Conservation (phyloP, 2,888 invertebrate genomes). For the Thalpophila matura region DNA sequence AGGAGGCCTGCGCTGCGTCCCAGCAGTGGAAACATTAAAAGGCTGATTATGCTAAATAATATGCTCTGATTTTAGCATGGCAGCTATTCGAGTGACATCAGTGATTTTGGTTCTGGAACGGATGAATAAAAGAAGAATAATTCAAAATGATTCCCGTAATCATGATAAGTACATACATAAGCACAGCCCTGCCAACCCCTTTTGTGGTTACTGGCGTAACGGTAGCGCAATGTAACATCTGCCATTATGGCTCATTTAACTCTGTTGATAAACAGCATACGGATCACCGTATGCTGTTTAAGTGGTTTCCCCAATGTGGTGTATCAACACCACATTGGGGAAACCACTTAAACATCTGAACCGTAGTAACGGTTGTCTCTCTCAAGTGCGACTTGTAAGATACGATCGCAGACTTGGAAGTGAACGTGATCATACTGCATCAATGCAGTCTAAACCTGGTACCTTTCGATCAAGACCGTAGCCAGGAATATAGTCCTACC, state of each 20-base stretch:
- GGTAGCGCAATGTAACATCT: constrained; percentile 18
- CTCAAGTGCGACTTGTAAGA: neutral
- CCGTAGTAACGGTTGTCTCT: neutral
- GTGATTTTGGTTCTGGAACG: no score
- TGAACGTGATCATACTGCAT: neutral
- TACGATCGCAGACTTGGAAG: neutral
- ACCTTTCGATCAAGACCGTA: no score
- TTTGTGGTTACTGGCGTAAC: constrained; percentile 35
- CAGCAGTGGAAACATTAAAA: no score
- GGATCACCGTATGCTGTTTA: no score
- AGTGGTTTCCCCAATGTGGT: no score
- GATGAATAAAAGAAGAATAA: no score
- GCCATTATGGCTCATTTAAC: constrained; percentile 46
- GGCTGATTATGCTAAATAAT: no score
- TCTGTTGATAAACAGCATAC: constrained; percentile 12
- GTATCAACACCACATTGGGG: constrained; percentile 6
- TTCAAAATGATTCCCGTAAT: no score
- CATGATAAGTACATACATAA: neutral
- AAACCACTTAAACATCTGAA: constrained; percentile 19
- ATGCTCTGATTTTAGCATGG: no score
- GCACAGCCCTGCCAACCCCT: constrained; percentile 10
- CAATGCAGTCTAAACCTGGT: neutral
- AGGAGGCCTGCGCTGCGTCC: no score
- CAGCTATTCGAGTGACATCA: no score
- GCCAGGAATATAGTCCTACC: no score